phyloP scores from a whole-genome alignment of 2,888 invertebrate genomes.

The Trissolcus japonicus region DNA sequence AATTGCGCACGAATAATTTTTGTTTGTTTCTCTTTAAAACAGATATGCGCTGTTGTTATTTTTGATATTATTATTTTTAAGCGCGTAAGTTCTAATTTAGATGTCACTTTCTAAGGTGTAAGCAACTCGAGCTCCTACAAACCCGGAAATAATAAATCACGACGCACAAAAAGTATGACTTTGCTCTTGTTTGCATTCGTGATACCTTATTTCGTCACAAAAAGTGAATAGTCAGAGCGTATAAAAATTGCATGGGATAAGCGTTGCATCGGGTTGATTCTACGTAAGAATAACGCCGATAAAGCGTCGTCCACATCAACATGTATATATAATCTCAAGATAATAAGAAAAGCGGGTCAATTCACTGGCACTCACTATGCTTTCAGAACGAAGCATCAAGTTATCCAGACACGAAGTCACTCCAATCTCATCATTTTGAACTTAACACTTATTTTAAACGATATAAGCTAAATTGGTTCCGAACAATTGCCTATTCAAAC shows the following conservation, averaged over 20 bases:
- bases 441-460: not conserved
- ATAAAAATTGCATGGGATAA: not conserved
- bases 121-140: too few species aligned
- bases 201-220: too few species aligned
- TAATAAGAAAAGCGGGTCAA: slow-evolving; percentile 26
- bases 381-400: slow-evolving; percentile 8
- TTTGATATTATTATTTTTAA: too few species aligned
- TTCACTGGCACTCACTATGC: slow-evolving; percentile 13
- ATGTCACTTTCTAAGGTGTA: too few species aligned
- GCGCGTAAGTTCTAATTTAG: too few species aligned
- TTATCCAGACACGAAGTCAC: slow-evolving; percentile 11
- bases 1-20: too few species aligned
- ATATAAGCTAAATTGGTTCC: not conserved
- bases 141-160: too few species aligned
- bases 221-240: too few species aligned
- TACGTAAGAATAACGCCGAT: slow-evolving; percentile 12
- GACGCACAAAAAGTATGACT: too few species aligned
- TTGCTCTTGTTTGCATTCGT: too few species aligned
- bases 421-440: slow-evolving; percentile 11
- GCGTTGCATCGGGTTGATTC: slow-evolving; percentile 12
- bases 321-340: slow-evolving; percentile 21
- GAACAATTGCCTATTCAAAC: slow-evolving; percentile 4
- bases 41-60: too few species aligned
- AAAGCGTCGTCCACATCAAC: slow-evolving; percentile 7
- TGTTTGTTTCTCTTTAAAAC: too few species aligned